Evolutionary conservation across 2,797 vertebrate genomes (phyloP).

Genomic region (Notolabrus celidotus): DNA sequence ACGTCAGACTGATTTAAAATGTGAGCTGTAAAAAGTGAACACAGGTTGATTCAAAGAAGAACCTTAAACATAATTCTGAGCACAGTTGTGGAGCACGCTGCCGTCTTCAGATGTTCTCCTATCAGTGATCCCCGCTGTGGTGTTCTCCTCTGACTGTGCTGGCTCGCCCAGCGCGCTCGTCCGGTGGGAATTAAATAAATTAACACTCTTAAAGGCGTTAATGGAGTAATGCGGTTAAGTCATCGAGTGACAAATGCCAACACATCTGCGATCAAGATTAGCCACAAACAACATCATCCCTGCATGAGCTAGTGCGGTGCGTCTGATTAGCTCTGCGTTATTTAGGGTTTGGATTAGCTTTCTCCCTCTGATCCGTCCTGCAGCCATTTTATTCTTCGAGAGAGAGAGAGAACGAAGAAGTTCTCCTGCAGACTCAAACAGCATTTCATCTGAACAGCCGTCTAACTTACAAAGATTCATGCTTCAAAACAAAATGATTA

Average conservation of each 20-base stretch:
- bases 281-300: constrained; percentile 19
- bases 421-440: neutral
- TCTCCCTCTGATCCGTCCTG: neutral
- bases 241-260: constrained; percentile 38
- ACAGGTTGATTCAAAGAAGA: too few species aligned
- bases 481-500: too few species aligned
- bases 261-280: constrained; percentile 48
- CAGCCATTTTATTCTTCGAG: neutral
- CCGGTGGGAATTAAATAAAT: constrained; percentile 48
- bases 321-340: constrained; percentile 13
- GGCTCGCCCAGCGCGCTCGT: neutral
- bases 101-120: neutral
- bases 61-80: too few species aligned
- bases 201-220: constrained; percentile 46
- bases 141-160: neutral
- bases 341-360: constrained; percentile 9
- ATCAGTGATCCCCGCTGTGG: neutral
- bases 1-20: too few species aligned
- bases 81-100: neutral
- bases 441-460: neutral
- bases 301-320: constrained; percentile 5
- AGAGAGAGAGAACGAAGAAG: neutral
- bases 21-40: too few species aligned
- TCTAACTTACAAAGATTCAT: neutral
- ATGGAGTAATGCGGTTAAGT: constrained; percentile 46